Conservation (phyloP, 2,113 vertebrate species). For the Alaudala cheleensis region DNA sequence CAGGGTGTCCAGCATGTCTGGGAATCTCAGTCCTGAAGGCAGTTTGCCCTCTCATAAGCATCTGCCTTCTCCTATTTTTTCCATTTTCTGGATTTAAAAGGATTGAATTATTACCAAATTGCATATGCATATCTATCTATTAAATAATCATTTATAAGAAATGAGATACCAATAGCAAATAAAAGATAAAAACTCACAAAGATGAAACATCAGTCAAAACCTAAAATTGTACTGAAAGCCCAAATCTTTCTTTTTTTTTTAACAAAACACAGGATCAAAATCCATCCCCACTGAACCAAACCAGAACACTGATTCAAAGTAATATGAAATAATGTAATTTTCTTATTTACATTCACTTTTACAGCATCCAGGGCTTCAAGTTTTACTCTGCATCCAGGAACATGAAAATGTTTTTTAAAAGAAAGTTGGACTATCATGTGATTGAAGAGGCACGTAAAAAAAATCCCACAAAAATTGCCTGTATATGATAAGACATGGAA, state of each 20-base stretch:
- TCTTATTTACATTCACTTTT: background rate
- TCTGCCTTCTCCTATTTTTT: background rate
- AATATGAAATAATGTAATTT: background rate
- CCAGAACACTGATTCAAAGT: background rate
- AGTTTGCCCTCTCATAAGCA: background rate
- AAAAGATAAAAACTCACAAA: background rate
- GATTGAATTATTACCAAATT: background rate
- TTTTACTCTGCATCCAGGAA: background rate
- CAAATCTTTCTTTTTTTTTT: background rate
- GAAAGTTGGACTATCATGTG: background rate
- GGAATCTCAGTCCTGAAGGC: background rate
- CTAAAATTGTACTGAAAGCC: background rate
- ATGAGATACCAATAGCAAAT: background rate
- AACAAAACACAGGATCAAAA: background rate
- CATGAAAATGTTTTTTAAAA: background rate
- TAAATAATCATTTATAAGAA: background rate
- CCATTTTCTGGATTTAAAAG: background rate
- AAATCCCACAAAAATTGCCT: background rate
- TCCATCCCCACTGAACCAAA: background rate
- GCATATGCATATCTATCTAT: background rate
- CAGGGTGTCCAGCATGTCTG: background rate
- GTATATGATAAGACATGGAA: background rate
- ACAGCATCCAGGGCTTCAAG: background rate
- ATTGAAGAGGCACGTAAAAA: background rate
- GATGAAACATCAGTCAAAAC: background rate